Percentiles rank a stretch among this genome's conserved stretches.
phyloP scores from a whole-genome alignment of 2,888 invertebrate genomes.

The Encarsia formosa region DNA sequence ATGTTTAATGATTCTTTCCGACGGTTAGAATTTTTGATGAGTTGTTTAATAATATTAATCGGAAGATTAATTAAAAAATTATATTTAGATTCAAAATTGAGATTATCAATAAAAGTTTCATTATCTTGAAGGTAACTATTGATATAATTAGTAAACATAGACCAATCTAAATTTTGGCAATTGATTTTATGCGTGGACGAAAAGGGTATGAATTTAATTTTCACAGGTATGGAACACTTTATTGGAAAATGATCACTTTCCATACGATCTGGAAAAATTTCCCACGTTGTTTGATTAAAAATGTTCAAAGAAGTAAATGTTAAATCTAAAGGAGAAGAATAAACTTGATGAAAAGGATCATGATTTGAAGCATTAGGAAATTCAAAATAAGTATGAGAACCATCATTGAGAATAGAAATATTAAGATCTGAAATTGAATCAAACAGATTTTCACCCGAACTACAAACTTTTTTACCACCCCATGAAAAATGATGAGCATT shows the following conservation, averaged over 20 bases:
- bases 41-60: not conserved
- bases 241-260: not conserved
- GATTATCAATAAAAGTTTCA: not conserved
- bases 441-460: not conserved
- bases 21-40: not conserved
- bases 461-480: not conserved
- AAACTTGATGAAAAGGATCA: not conserved
- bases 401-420: not conserved
- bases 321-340: not conserved
- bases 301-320: not conserved
- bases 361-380: not conserved
- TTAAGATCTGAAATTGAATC: not conserved
- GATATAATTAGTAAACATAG: not conserved
- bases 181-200: not conserved
- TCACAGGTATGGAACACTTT: not conserved
- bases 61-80: not conserved
- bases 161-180: not conserved
- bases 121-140: not conserved
- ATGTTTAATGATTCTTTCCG: not conserved
- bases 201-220: not conserved
- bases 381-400: not conserved
- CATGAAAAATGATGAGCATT: conserved; percentile 1
- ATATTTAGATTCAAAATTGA: not conserved
- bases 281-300: not conserved
- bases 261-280: not conserved